A percentile compares a stretch with the other conserved stretches of the same genome.
These are phyloP conservation scores for Pipa parva DNA, from an alignment of 2,113 vertebrate genomes.

Conservation along the genomic window DNA sequence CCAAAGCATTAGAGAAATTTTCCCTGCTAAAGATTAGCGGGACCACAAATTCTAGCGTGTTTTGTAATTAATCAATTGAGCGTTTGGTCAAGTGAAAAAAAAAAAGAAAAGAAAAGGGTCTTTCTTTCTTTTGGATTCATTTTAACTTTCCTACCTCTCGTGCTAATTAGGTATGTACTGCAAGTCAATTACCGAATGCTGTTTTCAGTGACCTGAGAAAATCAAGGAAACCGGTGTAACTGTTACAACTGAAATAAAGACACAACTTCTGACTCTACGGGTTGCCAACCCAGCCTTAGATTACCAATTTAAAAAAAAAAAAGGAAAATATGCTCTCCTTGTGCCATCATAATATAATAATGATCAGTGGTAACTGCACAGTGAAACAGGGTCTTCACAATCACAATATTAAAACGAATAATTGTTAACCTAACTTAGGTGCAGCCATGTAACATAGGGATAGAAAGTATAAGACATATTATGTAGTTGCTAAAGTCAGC, in stretches of 20 bases:
- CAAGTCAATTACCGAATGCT: background rate
- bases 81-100: slow-evolving; percentile 15
- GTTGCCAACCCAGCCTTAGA: background rate
- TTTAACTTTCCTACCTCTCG: slow-evolving; percentile 25
- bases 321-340: too few species aligned
- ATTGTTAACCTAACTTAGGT: too few species aligned
- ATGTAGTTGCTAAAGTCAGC: too few species aligned
- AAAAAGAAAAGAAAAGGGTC: background rate
- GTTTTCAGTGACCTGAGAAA: slow-evolving; percentile 19
- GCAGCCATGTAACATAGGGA: too few species aligned
- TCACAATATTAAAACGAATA: too few species aligned
- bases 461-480: too few species aligned
- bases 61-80: slow-evolving; percentile 23
- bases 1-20: slow-evolving; percentile 42
- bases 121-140: background rate
- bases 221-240: slow-evolving; percentile 19
- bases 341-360: too few species aligned
- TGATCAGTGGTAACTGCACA: too few species aligned
- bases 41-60: slow-evolving; percentile 14
- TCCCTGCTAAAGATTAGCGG: slow-evolving; percentile 23
- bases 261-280: background rate
- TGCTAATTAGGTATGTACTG: slow-evolving; percentile 3
- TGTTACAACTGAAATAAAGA: slow-evolving; percentile 12
- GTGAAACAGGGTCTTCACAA: too few species aligned
- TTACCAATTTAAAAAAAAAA: background rate